Evolutionary conservation across 2,113 vertebrate species (phyloP).

Genomic region (Vanacampus margaritifer): DNA sequence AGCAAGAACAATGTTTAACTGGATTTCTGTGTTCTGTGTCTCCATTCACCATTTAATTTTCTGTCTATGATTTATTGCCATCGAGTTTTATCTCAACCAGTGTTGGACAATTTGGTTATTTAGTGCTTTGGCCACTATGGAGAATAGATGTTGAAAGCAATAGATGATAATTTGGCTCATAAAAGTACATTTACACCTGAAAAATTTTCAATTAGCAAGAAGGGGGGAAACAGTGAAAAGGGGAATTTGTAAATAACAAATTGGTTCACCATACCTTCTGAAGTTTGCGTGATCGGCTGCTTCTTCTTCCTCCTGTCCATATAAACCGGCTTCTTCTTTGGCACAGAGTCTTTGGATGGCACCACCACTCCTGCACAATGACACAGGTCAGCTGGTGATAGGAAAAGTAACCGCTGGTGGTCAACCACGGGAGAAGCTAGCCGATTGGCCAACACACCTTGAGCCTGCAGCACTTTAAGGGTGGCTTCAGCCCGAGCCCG

Average conservation of each 20-base stretch:
- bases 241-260: neutral
- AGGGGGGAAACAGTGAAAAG: too few relatives aligned
- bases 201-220: too few relatives aligned
- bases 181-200: too few relatives aligned
- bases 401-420: neutral
- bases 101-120: too few relatives aligned
- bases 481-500: conserved; percentile 87
- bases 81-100: too few relatives aligned
- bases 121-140: too few relatives aligned
- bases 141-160: too few relatives aligned
- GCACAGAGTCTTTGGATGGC: conserved; percentile 93
- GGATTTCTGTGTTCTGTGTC: too few relatives aligned
- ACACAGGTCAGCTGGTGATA: neutral
- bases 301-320: conserved; percentile 94
- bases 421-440: neutral
- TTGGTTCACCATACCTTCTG: conserved; percentile 76
- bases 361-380: conserved; percentile 85
- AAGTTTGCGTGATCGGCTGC: conserved; percentile 69
- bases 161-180: too few relatives aligned
- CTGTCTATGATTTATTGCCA: too few relatives aligned
- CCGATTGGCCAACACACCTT: neutral
- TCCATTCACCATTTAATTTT: too few relatives aligned
- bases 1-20: too few relatives aligned
- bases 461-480: conserved; percentile 87
- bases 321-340: conserved; percentile 96